A percentile compares a stretch with the other conserved stretches of the same genome.
phyloP scores from a whole-genome alignment of 2,797 vertebrate species.

The Rhodeus uyekii region DNA sequence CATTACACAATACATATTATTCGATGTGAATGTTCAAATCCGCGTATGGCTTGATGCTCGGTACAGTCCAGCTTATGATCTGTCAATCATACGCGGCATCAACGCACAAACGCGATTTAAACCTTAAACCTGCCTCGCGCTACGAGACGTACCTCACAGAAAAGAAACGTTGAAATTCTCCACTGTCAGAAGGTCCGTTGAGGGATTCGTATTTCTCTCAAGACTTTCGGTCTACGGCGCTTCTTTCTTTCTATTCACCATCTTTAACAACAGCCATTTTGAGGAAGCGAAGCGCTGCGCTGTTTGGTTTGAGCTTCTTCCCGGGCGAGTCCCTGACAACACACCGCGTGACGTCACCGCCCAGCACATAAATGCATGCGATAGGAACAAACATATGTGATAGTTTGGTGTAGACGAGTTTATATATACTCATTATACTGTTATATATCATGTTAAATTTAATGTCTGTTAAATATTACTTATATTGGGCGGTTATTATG shows the following conservation, averaged over 20 bases:
- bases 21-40: background rate
- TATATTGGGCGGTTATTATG: background rate
- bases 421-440: background rate
- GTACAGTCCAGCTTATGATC: background rate
- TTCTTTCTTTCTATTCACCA: conserved; percentile 50
- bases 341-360: conserved; percentile 51
- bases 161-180: conserved; percentile 1
- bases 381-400: background rate
- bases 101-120: conserved; percentile 51
- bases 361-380: background rate
- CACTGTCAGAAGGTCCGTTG: background rate
- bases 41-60: background rate
- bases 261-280: conserved; percentile 61
- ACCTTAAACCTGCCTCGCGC: background rate
- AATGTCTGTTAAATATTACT: background rate
- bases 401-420: background rate
- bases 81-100: conserved; percentile 60
- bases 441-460: background rate
- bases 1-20: background rate
- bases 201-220: background rate
- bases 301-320: conserved; percentile 21
- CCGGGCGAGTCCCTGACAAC: conserved; percentile 32
- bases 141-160: conserved; percentile 42
- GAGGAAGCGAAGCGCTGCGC: conserved; percentile 10
- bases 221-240: background rate